phyloP scores from a whole-genome alignment of 1,140 invertebrate species.

The Onthophagus taurus region DNA sequence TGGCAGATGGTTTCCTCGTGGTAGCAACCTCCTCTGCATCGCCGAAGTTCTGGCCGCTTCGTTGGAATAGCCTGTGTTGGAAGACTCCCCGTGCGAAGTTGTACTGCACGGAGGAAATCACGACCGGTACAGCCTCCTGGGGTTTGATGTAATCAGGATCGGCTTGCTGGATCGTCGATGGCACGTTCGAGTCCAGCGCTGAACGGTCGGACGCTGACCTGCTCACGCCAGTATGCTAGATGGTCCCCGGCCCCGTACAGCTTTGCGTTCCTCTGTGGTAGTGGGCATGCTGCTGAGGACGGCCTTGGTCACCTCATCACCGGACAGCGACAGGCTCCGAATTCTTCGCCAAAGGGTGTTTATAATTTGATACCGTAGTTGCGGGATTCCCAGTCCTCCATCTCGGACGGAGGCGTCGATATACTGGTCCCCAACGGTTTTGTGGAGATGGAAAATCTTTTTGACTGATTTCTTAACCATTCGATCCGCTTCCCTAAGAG shows the following conservation, averaged over 20 bases:
- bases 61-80: conserved; percentile 17
- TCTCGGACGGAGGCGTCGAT: conserved; percentile 19
- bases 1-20: conserved; percentile 12
- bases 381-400: conserved; percentile 21
- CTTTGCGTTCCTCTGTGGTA: not conserved
- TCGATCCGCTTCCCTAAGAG: conserved; percentile 15
- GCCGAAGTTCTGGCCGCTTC: not conserved
- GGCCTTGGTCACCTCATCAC: not conserved
- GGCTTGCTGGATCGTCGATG: not conserved
- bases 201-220: not conserved
- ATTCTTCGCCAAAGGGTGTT: not conserved
- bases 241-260: not conserved
- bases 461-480: conserved; percentile 15
- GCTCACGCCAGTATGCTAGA: not conserved
- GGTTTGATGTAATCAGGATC: not conserved
- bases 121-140: conserved; percentile 15
- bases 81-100: conserved; percentile 17
- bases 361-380: conserved; percentile 10
- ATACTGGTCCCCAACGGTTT: conserved; percentile 14
- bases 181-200: not conserved
- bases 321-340: not conserved
- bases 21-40: conserved; percentile 5
- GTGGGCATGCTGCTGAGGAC: not conserved
- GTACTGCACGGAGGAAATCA: conserved; percentile 18
- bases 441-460: not conserved